Evolutionary conservation across 1,140 invertebrate species (phyloP).

Genomic region (Aphaenogaster floridana): DNA sequence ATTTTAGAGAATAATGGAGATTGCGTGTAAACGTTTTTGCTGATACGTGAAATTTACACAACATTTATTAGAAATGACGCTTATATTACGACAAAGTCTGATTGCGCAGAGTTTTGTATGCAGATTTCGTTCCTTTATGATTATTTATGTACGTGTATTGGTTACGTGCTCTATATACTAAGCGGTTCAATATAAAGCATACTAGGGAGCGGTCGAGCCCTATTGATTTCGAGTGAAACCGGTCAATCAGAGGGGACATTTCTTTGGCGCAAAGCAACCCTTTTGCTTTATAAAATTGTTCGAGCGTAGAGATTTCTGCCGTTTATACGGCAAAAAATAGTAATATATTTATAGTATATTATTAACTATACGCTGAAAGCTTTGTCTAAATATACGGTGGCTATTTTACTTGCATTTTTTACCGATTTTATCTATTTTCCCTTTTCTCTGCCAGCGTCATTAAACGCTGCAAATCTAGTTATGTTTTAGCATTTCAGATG

Average conservation of each 20-base stretch:
- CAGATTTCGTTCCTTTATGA: conserved; percentile 26
- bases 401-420: background rate
- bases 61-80: background rate
- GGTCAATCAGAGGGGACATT: conserved; percentile 71
- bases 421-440: background rate
- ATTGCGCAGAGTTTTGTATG: background rate
- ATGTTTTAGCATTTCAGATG: background rate
- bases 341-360: conserved; percentile 18
- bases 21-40: background rate
- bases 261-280: conserved; percentile 63
- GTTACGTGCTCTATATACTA: conserved; percentile 64
- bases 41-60: conserved; percentile 1
- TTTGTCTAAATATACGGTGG: background rate
- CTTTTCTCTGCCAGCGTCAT: background rate
- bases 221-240: conserved; percentile 74
- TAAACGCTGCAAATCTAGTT: background rate
- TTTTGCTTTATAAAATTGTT: conserved; percentile 49
- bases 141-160: conserved; percentile 69
- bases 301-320: background rate
- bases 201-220: conserved; percentile 62
- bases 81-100: background rate
- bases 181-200: conserved; percentile 67
- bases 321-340: conserved; percentile 7
- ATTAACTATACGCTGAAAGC: background rate
- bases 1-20: background rate